phyloP scores from a whole-genome alignment of 2,888 invertebrate genomes.

The Protula sp. region DNA sequence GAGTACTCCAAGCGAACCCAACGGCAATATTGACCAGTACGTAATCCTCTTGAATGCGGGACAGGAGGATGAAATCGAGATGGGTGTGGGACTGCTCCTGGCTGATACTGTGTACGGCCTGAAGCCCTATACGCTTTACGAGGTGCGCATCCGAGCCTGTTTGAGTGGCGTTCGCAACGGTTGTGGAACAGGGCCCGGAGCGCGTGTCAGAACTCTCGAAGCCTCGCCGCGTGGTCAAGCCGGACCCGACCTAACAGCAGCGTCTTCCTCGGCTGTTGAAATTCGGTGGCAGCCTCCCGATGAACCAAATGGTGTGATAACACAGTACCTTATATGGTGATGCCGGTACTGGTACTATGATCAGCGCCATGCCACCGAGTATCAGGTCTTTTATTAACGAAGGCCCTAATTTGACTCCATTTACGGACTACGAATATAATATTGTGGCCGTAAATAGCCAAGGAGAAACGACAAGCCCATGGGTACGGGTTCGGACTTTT shows the following conservation, averaged over 20 bases:
- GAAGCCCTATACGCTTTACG: constrained; percentile 41
- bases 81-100: constrained; percentile 30
- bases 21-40: constrained; percentile 45
- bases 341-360: constrained; percentile 29
- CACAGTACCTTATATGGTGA: constrained; percentile 33
- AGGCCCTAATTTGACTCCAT: constrained; percentile 34
- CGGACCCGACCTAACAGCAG: constrained; percentile 31
- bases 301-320: constrained; percentile 45
- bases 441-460: constrained; percentile 38
- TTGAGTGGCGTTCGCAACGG: constrained; percentile 38
- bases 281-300: constrained; percentile 40
- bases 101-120: constrained; percentile 29
- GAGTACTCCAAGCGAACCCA: constrained; percentile 24
- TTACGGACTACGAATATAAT: constrained; percentile 42
- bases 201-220: constrained; percentile 35
- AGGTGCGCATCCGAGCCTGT: constrained; percentile 45
- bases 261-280: constrained; percentile 32
- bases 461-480: constrained; percentile 39
- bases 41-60: constrained; percentile 43
- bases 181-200: constrained; percentile 46
- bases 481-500: constrained; percentile 38
- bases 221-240: constrained; percentile 33
- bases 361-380: constrained; percentile 31
- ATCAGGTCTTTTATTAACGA: constrained; percentile 31
- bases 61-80: constrained; percentile 24